Evolutionary conservation across 2,888 invertebrate species (phyloP), one percentile per base, ranked within the genome.

Genomic region (Laothoe populi): DNA sequence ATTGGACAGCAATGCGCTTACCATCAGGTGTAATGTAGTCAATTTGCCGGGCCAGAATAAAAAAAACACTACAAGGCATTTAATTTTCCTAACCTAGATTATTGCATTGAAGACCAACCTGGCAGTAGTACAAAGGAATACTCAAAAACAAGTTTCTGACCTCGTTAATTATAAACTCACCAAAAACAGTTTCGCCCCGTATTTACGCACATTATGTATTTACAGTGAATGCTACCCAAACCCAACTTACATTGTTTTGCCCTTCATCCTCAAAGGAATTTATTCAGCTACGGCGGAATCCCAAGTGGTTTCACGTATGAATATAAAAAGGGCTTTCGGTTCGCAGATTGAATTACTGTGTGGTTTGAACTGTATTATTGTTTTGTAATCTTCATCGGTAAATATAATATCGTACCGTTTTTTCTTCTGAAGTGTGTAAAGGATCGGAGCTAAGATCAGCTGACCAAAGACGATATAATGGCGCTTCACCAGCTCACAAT

Each of bases 271-370:
- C 66, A 23, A 46, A 66, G 70, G 68, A 70, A 65, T 64, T 65
- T 59, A 64, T 59, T 57, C 45, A 67, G 70, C 69, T 64, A 68
- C 46, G 66, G 49, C 13, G 58, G 61, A 57, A 35, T 23, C 64
- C 69, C 74, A 42, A 64, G 76, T 59, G 75, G 67, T 60, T 73
- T 69, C 67, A 16, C 64, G 67, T 73, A 76, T 77, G 73, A 76
- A 77, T 76, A 79, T 73, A 75, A 74, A 79, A 75, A 74, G 66
- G 59, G 38, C 60, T 62, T 59, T 58, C 42, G 58, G 63, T 58
- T 38, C 62, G 60, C 45, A 73, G 77, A 78, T 76, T 75, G 73
- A 73, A 73, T 75, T 67, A 72, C 65, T 69, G 64, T 57, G 63
- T 62, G 65, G 65, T 66, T 58, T 59, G 26, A 19, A 57, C 31